A percentile compares a stretch with the other conserved stretches of the same genome.
These are phyloP conservation scores for Magallana angulata DNA, from an alignment of 1,140 invertebrate genomes.

Conservation along the genomic window DNA sequence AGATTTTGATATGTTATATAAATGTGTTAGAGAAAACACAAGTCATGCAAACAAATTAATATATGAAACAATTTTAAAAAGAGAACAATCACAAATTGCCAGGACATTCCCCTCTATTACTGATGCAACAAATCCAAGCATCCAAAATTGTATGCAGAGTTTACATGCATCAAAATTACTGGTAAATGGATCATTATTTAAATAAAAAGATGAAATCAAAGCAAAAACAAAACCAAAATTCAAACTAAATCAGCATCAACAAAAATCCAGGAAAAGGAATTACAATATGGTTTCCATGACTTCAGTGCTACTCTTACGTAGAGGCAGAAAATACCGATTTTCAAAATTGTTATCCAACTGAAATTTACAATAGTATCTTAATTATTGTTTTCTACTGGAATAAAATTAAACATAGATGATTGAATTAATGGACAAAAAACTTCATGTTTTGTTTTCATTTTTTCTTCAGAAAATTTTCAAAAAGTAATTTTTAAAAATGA, in stretches of 20 bases:
- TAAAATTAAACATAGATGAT: neutral
- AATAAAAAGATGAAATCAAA: neutral
- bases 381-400: neutral
- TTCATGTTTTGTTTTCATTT: too few relatives aligned
- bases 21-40: too few relatives aligned
- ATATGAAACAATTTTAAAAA: too few relatives aligned
- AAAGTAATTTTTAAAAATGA: too few relatives aligned
- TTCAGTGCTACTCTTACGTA: constrained; percentile 25
- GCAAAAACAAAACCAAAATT: neutral
- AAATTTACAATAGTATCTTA: constrained; percentile 15
- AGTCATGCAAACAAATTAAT: too few relatives aligned
- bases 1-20: too few relatives aligned
- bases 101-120: too few relatives aligned
- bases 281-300: constrained; percentile 7
- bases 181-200: neutral
- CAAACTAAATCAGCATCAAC: neutral
- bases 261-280: neutral
- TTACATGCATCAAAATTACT: neutral
- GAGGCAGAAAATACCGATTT: constrained; percentile 20
- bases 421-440: too few relatives aligned
- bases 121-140: neutral
- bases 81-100: too few relatives aligned
- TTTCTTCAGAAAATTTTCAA: too few relatives aligned
- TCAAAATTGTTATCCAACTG: constrained; percentile 33
- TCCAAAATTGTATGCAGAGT: neutral